Evolutionary conservation across 2,888 invertebrate species (phyloP).

Genomic region (Empis livida): DNA sequence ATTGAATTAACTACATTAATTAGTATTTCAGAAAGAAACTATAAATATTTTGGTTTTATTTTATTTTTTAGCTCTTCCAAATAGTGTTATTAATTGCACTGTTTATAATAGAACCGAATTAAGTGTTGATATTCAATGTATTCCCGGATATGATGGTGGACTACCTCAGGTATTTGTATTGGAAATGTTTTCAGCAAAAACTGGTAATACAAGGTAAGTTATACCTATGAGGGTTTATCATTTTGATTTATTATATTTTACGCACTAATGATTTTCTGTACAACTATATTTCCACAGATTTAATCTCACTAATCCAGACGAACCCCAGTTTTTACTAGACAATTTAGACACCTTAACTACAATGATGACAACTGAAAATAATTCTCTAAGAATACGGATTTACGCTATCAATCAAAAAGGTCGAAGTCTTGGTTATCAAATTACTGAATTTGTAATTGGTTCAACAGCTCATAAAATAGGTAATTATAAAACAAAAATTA

Average conservation of each 20-base stretch:
- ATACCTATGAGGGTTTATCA: no score
- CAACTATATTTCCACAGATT: conserved; percentile 25
- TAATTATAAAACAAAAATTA: no score
- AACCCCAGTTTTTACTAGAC: conserved; percentile 33
- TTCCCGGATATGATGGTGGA: conserved; percentile 78
- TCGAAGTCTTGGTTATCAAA: conserved; percentile 52
- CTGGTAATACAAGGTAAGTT: conserved; percentile 33
- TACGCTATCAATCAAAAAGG: conserved; percentile 75
- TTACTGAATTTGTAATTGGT: conserved; percentile 65
- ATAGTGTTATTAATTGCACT: conserved; percentile 72
- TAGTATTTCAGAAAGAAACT: no score
- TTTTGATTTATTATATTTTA: no score
- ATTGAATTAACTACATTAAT: no score
- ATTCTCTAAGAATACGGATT: conserved; percentile 63
- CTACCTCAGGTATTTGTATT: conserved; percentile 75
- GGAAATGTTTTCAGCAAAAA: conserved; percentile 50
- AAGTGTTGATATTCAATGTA: conserved; percentile 69
- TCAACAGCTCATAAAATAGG: conserved; percentile 59
- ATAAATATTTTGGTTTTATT: no score
- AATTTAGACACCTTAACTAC: conserved; percentile 59
- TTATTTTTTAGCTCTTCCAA: conserved; percentile 55
- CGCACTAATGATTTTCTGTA: no score
- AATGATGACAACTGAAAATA: conserved; percentile 65
- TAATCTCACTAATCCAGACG: conserved; percentile 34
- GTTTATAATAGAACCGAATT: conserved; percentile 74